Base-by-base conservation (phyloP, 1,140 invertebrate species). In the Zaprionus gabonicus region DNA sequence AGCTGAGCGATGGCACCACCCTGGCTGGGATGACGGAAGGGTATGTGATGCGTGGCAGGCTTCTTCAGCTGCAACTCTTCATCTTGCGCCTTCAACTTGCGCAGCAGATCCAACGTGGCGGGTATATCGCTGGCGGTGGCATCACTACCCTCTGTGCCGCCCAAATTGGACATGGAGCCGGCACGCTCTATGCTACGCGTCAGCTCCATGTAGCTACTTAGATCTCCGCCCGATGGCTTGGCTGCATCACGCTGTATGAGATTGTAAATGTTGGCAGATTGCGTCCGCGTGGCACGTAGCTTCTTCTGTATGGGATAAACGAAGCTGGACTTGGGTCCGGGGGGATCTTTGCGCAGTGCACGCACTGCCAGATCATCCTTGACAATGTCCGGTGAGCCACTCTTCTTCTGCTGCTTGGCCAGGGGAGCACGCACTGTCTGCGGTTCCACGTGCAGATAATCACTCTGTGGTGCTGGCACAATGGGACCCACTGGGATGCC, bases 351-450 rank as follows among this genome's bases (percentile, higher is more conserved):
- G 23, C 97, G 94, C 5, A 98, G 93, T 80, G 95, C 96, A 82
- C 97, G 93, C 87, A 96, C 98, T 1, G 97, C 97, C 81, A 98
- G 93, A 93, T 98, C 97, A 92, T 98, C 97, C 73, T 96, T 95
- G 5, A 98, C 95, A 13, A 97, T 92, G 92, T 98, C 97, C 0
- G 97, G 97, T 1, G 91, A 83, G 38, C 70, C 67, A 31, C 38
- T 95, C 95, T 91, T 82, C 80, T 86, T 82, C 55, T 71, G 70
- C 2, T 74, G 49, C 38, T 51, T 46, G n/a, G 20, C 65, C 46
- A 15, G 74, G 94, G 20, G 3, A 5, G 6, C 36, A 28, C 34
- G 56, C 56, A 28, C 5, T 4, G 23, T 10, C 75, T 94, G 94
- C 3, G 96, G 96, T 17, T 94, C 94, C 0, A 95, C 95, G 81